These are phyloP conservation scores for Lipophrys pholis DNA, from an alignment of 2,113 vertebrate genomes.

Conservation along the genomic window DNA sequence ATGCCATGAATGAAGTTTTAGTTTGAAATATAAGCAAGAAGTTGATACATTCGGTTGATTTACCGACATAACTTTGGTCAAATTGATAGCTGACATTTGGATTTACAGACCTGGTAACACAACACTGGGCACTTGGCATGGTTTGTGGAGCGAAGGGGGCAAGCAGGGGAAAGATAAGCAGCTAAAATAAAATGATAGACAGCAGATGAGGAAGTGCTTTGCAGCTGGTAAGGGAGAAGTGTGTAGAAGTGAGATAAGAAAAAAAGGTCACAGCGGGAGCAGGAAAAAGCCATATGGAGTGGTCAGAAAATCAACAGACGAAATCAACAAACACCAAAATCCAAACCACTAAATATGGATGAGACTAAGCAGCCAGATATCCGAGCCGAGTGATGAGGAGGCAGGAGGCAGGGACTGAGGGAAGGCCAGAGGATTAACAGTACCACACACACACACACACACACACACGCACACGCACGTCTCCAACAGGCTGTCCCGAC, in stretches of 20 bases:
- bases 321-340: constrained; percentile 38
- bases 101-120: not conserved
- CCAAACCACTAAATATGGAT: constrained; percentile 56
- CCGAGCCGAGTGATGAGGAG: constrained; percentile 40
- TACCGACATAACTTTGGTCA: too few relatives aligned
- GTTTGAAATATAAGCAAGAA: too few relatives aligned
- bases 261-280: constrained; percentile 28
- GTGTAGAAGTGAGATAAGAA: constrained; percentile 55
- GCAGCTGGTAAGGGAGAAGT: constrained; percentile 11
- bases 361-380: constrained; percentile 44
- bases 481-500: constrained; percentile 38
- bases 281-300: not conserved
- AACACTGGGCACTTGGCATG: not conserved
- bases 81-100: too few relatives aligned
- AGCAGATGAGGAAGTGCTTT: not conserved
- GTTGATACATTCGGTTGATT: too few relatives aligned
- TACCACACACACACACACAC: constrained; percentile 54
- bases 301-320: constrained; percentile 50
- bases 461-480: constrained; percentile 39
- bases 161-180: not conserved
- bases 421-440: constrained; percentile 67
- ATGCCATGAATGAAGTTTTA: too few relatives aligned
- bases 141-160: constrained; percentile 1
- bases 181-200: not conserved
- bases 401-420: constrained; percentile 47